Evolutionary conservation across 2,113 vertebrate genomes (phyloP), one percentile per base, ranked within the genome.

Genomic region (Pimephales promelas): DNA sequence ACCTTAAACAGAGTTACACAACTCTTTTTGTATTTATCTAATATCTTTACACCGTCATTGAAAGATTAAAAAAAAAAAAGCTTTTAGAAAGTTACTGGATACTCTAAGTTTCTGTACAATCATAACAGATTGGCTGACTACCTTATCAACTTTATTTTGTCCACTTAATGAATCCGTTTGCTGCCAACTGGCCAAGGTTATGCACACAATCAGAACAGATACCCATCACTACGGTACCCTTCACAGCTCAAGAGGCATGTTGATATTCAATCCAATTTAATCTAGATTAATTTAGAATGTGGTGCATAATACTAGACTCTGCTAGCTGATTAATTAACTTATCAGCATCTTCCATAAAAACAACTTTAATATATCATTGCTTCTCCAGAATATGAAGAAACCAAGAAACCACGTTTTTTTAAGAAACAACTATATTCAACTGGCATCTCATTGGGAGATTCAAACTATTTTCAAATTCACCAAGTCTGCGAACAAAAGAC

Each of bases 221-320:
- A 43, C 40, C 40, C n/a, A 28, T 79, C 76, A 62, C 54, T 31
- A 16, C 1, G 4, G 76, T 62, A 79, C 76, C 56, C 57, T 79
- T 43, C 56, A 45, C 56, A 13, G 1, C 22, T 18, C 56, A 62
- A 64, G 40, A 79, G 57, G 76, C 76, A 79, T 79, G 57, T 40
- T 49, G 78, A 66, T 79, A 79, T 79, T 79, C 78, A 79, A 66
- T 79, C 59, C 78, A 64, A 18, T 79, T 79, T 66, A 52, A 79
- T 79, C 43, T 79, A 47, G 78, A 79, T 79, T 66, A 10, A 28
- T 79, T 79, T 79, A 26, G 10, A 79, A 61, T 7, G 22, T 0
- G n/a, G 11, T 36, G 14, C 22, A 79, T 62, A 40, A 77, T 77
- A 40, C 31, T 77, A 52, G n/a, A 54, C 72, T 16, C 66, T 31